phyloP scores from a whole-genome alignment of 2,888 invertebrate species.

The Priocnemis perturbator region DNA sequence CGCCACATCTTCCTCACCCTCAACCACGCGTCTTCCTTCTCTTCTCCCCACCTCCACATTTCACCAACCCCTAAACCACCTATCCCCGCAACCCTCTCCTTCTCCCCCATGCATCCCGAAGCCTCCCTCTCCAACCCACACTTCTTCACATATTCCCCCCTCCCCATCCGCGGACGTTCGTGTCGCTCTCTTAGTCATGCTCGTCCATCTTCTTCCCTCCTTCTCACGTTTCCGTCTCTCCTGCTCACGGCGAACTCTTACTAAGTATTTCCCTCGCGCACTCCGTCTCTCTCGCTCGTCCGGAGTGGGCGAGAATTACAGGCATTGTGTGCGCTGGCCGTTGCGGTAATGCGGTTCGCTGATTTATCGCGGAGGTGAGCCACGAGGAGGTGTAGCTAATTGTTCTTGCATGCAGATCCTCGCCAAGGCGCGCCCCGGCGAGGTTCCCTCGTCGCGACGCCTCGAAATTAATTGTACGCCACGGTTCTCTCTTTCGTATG shows the following conservation, averaged over 20 bases:
- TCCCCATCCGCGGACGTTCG: neutral
- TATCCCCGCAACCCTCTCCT: neutral
- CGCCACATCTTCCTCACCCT: too few species aligned
- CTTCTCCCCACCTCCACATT: too few species aligned
- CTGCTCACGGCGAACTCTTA: neutral
- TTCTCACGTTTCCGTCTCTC: constrained; percentile 9
- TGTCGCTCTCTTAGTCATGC: constrained; percentile 18
- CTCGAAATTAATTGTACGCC: constrained; percentile 65
- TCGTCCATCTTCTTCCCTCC: constrained; percentile 5
- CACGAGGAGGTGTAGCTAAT: constrained; percentile 72
- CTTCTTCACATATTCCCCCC: neutral
- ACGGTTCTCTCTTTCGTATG: constrained; percentile 25
- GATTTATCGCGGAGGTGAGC: constrained; percentile 70
- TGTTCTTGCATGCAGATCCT: constrained; percentile 71
- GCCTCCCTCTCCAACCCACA: constrained; percentile 19
- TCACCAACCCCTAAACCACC: too few species aligned
- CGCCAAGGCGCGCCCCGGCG: constrained; percentile 50
- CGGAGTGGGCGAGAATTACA: constrained; percentile 71
- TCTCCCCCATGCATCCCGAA: too few species aligned
- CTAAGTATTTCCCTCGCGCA: constrained; percentile 17
- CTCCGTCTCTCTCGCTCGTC: constrained; percentile 29
- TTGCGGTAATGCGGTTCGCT: constrained; percentile 71
- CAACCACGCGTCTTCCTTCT: too few species aligned
- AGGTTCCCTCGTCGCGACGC: constrained; percentile 55
- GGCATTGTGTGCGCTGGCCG: constrained; percentile 67